Evolutionary conservation across 2,113 vertebrate genomes (phyloP), one percentile per base, ranked within the genome.

Genomic region (Melanerpes aurifrons): DNA sequence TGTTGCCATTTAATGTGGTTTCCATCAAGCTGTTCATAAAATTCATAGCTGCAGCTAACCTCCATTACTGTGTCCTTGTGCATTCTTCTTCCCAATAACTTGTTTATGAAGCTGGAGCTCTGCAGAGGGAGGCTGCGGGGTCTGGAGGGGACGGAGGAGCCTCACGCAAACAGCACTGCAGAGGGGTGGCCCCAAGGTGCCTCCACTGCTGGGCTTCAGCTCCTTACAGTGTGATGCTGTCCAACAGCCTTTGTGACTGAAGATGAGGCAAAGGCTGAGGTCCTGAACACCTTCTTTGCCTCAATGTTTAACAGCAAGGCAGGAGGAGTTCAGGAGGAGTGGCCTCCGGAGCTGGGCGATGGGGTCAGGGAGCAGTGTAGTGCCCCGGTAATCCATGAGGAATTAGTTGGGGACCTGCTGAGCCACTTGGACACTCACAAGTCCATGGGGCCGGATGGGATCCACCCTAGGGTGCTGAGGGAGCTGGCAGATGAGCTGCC

Each of bases 1-100:
- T 91, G 81, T 67, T 89, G 61, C 89, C 89, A 88, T 94, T 96
- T 96, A 95, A 84, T 95, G 88, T 56, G 90, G 50, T 91, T 96
- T 94, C 91, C 84, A 87, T 97, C 95, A 92, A 96, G 74, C 63
- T 90, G 92, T 88, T 96, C 86, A 85, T 83, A 86, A 94, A 95
- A 97, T 96, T 94, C 93, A 96, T 67, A 76, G 71, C 90, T 63
- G 26, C 45, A 69, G 45, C 95, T 96, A 90, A 81, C 89, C 87
- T 95, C 78, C 87, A 70, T 95, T 86, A 90, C 62, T 64, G 47
- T 76, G 91, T 93, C 96, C 91, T 95, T 96, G 90, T 61, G 79
- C 79, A 73, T 93, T 96, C 94, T 95, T 96, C 92, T 59, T 53
- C 94, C 87, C 95, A 94, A 94, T 82, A 94, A 84, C 91, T 86